Conservation (phyloP, 1,140 invertebrate genomes). For the Neelides sp. region DNA sequence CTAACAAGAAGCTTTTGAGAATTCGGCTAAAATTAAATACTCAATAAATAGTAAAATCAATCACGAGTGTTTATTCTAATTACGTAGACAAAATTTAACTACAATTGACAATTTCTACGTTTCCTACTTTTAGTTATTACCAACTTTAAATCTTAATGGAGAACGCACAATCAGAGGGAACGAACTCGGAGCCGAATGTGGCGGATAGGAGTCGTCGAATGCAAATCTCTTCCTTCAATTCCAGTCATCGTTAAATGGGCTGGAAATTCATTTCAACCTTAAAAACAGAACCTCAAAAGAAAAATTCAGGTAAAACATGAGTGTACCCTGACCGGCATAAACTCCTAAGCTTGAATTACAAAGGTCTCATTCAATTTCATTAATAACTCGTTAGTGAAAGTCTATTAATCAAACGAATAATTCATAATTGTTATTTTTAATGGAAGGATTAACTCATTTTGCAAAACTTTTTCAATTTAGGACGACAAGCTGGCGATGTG, state of each 20-base stretch:
- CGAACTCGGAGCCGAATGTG: background rate
- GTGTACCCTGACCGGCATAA: slow-evolving; percentile 85
- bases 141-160: too few species aligned
- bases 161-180: too few species aligned
- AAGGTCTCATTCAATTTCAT: slow-evolving; percentile 49
- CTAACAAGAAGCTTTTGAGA: too few species aligned
- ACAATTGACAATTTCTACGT: too few species aligned
- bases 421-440: background rate
- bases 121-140: too few species aligned
- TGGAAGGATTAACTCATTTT: slow-evolving; percentile 4
- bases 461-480: slow-evolving; percentile 42
- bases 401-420: background rate
- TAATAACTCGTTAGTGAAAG: slow-evolving; percentile 7
- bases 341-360: slow-evolving; percentile 77
- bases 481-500: slow-evolving; percentile 65
- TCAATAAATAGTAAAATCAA: too few species aligned
- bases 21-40: too few species aligned
- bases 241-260: slow-evolving; percentile 73
- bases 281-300: slow-evolving; percentile 66
- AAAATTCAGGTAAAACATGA: slow-evolving; percentile 64
- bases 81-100: too few species aligned
- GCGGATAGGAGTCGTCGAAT: background rate
- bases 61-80: too few species aligned
- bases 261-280: slow-evolving; percentile 56
- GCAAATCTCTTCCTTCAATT: background rate